These are phyloP conservation scores for Elaphurus davidianus DNA, from an alignment of 2,113 vertebrate genomes.

Conservation along the genomic window DNA sequence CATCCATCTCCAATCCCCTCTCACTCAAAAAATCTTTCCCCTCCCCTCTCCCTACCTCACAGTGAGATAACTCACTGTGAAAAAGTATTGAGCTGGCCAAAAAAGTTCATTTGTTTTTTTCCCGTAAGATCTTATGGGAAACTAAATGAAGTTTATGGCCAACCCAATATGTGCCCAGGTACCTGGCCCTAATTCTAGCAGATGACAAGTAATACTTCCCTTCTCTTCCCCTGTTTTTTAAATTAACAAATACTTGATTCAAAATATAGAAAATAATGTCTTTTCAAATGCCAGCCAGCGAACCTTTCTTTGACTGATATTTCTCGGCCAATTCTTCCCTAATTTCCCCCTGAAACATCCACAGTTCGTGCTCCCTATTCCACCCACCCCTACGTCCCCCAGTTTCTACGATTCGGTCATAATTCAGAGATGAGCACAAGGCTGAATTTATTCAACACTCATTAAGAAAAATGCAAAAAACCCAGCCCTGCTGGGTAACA, in stretches of 20 bases:
- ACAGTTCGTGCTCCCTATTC: not conserved
- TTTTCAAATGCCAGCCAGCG: not conserved
- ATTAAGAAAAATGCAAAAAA: not conserved
- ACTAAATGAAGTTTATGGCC: not conserved
- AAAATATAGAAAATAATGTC: not conserved
- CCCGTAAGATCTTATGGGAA: not conserved
- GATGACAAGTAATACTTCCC: not conserved
- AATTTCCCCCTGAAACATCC: not conserved
- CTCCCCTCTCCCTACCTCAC: not conserved
- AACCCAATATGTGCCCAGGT: not conserved
- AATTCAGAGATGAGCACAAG: not conserved
- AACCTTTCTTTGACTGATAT: not conserved
- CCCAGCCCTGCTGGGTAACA: not conserved
- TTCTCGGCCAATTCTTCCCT: not conserved
- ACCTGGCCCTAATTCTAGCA: not conserved
- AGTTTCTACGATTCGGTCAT: not conserved
- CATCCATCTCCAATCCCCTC: not conserved
- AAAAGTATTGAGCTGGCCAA: not conserved
- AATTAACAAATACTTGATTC: not conserved
- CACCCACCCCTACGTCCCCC: accelerated
- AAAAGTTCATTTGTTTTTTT: not conserved
- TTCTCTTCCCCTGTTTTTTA: not conserved
- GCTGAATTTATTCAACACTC: not conserved
- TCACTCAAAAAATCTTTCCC: not conserved
- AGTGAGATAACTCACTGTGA: not conserved